Evolutionary conservation across 2,888 invertebrate genomes (phyloP), one percentile per base, ranked within the genome.

Genomic region (Craniophora ligustri): DNA sequence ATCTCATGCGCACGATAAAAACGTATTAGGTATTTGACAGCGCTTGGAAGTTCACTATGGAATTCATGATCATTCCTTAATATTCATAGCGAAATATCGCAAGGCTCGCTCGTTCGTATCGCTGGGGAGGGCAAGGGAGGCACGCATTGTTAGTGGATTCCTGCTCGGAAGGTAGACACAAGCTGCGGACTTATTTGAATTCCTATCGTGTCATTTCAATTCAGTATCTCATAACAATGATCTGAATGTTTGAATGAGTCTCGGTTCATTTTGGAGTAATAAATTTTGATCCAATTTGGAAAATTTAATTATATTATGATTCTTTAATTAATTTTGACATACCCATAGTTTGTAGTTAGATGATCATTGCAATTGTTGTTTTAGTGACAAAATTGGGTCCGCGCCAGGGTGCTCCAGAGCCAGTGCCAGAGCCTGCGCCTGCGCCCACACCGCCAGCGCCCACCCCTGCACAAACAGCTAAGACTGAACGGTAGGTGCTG

Each of bases 321-420:
- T 47, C 38, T 40, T 14, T 6, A 14, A 16, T 31, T 21, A 26
- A 41, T 39, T 54, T 39, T 35, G 14, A 26, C 39, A 14, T 36
- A n/a, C 28, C 1, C 11, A 16, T 38, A 11, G 31, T 19, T 11
- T 21, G 2, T 5, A n/a, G 2, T 23, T 10, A 18, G 1, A 15
- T 42, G 19, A 44, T 28, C 13, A 16, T 30, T 14, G 3, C n/a
- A 40, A 38, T 11, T 60, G 23, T 50, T 76, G 36, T 81, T 82
- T 34, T 88, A 96, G 96, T 96, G 65, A 96, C 95, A 63, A 96
- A 96, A 92, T 95, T 96, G 91, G 94, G 95, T 39, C 96, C 96
- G 39, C 92, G 96, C 64, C 94, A 95, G 51, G 81, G 79, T 2
- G 95, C 94, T 30, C 75, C 85, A 11, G 92, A 92, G 66, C 70